phyloP scores from a whole-genome alignment of 2,797 vertebrate genomes.

The Chloroceryle amazona region DNA sequence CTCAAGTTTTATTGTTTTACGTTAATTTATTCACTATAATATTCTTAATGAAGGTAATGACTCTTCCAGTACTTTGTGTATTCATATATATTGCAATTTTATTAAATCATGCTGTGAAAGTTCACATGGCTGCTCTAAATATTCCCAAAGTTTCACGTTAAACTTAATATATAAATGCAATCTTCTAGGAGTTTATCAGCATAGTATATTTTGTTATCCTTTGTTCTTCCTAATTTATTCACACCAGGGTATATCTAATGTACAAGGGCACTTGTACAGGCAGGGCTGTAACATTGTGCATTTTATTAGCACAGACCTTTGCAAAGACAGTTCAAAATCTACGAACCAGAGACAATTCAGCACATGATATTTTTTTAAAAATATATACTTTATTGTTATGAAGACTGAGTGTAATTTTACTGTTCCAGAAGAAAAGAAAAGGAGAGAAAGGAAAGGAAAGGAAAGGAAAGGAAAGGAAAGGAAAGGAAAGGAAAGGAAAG shows the following conservation, averaged over 20 bases:
- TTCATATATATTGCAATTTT: slow-evolving; percentile 77
- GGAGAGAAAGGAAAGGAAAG: not conserved
- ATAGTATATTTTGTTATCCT: slow-evolving; percentile 65
- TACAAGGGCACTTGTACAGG: not conserved
- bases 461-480: not conserved
- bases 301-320: not conserved
- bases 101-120: slow-evolving; percentile 84
- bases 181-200: slow-evolving; percentile 72
- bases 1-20: slow-evolving; percentile 83
- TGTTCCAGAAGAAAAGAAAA: not conserved
- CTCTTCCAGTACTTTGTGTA: slow-evolving; percentile 82
- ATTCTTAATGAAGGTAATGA: slow-evolving; percentile 88
- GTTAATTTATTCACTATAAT: slow-evolving; percentile 85
- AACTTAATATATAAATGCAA: slow-evolving; percentile 76
- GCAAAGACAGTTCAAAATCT: not conserved
- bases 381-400: not conserved
- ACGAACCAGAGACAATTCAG: not conserved
- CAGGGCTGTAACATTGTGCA: not conserved
- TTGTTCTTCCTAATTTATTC: slow-evolving; percentile 70
- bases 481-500: too few relatives aligned
- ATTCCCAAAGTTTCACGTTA: slow-evolving; percentile 72
- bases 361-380: not conserved
- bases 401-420: not conserved
- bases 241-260: slow-evolving; percentile 35
- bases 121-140: slow-evolving; percentile 73